Conservation (phyloP, 2,888 invertebrate species). For the Euclidia mi region DNA sequence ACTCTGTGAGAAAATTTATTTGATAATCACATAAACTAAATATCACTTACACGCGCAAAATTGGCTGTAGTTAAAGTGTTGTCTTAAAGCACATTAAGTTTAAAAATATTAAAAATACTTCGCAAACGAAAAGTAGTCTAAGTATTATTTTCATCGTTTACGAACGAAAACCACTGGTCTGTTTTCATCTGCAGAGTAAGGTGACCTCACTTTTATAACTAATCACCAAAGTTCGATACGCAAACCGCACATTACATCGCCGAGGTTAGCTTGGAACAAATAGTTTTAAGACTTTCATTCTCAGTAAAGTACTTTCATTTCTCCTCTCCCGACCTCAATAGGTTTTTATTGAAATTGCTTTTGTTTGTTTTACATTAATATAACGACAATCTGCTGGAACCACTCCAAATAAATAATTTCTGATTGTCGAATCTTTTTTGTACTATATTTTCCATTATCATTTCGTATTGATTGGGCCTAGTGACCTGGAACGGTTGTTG, state of each 20-base stretch:
- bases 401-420: constrained; percentile 36
- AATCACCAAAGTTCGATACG: not conserved
- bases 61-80: too few relatives aligned
- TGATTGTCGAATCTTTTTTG: constrained; percentile 3
- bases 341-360: constrained; percentile 9
- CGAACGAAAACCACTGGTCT: too few relatives aligned
- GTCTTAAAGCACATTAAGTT: too few relatives aligned
- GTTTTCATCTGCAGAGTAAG: too few relatives aligned
- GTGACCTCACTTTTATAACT: too few relatives aligned
- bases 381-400: constrained; percentile 32
- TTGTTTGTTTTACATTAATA: constrained; percentile 24
- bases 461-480: not conserved
- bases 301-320: constrained; percentile 8
- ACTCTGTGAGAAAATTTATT: too few relatives aligned
- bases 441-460: constrained; percentile 7
- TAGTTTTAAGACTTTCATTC: constrained; percentile 20
- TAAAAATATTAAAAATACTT: too few relatives aligned
- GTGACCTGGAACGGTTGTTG: not conserved
- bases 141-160: too few relatives aligned
- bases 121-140: too few relatives aligned
- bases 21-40: too few relatives aligned
- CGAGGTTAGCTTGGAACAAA: constrained; percentile 1
- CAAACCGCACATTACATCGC: constrained; percentile 1
- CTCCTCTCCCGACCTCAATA: not conserved
- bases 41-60: too few relatives aligned